phyloP scores from a whole-genome alignment of 2,888 invertebrate genomes.

The Agonopterix heracliana region DNA sequence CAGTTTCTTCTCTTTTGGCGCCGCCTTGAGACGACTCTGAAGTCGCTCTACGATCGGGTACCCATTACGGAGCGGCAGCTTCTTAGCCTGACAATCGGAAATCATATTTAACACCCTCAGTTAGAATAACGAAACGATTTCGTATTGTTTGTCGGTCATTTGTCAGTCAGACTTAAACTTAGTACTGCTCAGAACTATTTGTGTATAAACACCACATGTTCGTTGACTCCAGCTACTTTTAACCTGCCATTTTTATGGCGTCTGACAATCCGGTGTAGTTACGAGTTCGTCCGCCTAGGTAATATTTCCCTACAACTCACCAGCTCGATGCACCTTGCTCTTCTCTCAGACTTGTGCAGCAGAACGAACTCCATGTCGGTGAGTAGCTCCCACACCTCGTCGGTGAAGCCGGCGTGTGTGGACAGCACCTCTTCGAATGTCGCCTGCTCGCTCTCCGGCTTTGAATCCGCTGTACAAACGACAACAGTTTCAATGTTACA shows the following conservation, averaged over 20 bases:
- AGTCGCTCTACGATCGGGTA: slow-evolving; percentile 55
- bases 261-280: no score
- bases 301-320: slow-evolving; percentile 29
- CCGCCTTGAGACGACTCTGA: slow-evolving; percentile 44
- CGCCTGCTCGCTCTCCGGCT: slow-evolving; percentile 13
- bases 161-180: no score
- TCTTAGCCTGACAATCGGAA: slow-evolving; percentile 47
- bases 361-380: slow-evolving; percentile 61
- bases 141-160: no score
- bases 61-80: slow-evolving; percentile 44
- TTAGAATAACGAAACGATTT: neutral
- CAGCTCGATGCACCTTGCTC: slow-evolving; percentile 52
- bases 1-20: slow-evolving; percentile 56
- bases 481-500: slow-evolving; percentile 2
- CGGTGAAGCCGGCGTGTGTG: slow-evolving; percentile 52
- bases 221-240: no score
- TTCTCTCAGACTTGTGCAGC: slow-evolving; percentile 48
- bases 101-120: neutral
- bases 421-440: slow-evolving; percentile 38
- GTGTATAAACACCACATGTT: no score
- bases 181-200: no score
- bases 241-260: no score
- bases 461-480: slow-evolving; percentile 21
- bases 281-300: no score
- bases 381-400: slow-evolving; percentile 54